Base-by-base conservation (phyloP, 1,140 invertebrate species). In the Heliconius hermathena region DNA sequence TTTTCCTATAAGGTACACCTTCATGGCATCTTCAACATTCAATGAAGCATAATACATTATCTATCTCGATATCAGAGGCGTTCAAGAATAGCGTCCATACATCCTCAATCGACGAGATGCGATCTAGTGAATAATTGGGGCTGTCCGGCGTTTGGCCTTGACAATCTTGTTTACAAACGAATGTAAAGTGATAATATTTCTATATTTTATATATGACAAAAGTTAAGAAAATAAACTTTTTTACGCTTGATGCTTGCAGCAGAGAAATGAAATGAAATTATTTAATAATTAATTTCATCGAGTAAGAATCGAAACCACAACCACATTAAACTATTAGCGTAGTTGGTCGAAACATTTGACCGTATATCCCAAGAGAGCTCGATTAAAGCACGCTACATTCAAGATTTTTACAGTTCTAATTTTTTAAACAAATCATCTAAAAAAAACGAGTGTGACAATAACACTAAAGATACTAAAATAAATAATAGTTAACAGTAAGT, bases 141-240 rank as follows among this genome's bases (percentile, higher is more conserved):
- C 79, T 86, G 81, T 88, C 87, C 87, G 87, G 85, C 79, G 72
- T n/a, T 78, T 84, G 87, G 78, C 87, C 87, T 87, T 88, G 87
- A 83, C 84, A 80, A 79, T 81, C 81, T 72, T 74, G 73, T 77
- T 83, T 66, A 81, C 54, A 60, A 76, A 71, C 52, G 33, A 46
- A 38, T 41, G 26, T 29, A 11, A 26, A 66, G 9, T 66, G 60
- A 66, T 29, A 66, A 66, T 66, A 16, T 11, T 22, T 60, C 8
- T 60, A 60, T 60, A 22, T 60, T 60, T 22, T 60, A 22, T 9
- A 22, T 9, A 26, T 8, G n/a, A 60, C 22, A 22, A 54, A 54
- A n/a, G 16, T 16, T 41, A 46, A 16, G 41, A 16, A 46, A 46
- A 36, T 36, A 36, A 6, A 36, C 33, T 6, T 36, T 8, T 36